Base-by-base conservation (phyloP, 1,140 invertebrate genomes). In the Dufourea novaeangliae region DNA sequence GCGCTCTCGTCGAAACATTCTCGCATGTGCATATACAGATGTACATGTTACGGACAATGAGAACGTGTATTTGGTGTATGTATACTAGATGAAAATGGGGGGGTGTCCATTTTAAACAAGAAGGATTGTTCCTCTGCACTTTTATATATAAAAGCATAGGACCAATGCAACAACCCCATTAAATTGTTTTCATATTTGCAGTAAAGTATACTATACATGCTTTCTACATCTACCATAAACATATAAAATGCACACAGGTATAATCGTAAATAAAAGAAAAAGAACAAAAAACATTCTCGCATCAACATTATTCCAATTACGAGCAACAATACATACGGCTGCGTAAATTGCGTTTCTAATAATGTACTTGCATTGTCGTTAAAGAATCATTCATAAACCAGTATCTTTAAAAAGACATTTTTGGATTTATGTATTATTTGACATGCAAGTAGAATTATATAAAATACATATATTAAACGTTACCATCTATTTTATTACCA, bases 91-190 rank as follows among this genome's bases (percentile, higher is more conserved):
- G 77, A 64, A 37, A 34, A 61, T 68, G 46, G 73, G 59, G 73
- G 59, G 62, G 32, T 84, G 50, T 27, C 46, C 25, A 62, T 70
- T 85, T 68, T 71, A 74, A 50, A 61, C 56, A 69, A 39, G 62
- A 84, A 57, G 70, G 56, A 81, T 78, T 81, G 82, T 74, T 81
- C 32, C 79, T 84, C 52, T 84, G 82, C 83, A 85, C 73, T 84
- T 84, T 85, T 84, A 81, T 84, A 84, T 80, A 63, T 68, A 61
- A 63, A 63, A 85, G 79, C 69, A 75, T 70, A 81, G 79, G 83
- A 67, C 41, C 82, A 74, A 79, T 39, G 61, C 32, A 52, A 56
- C 25, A 77, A 52, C 52, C 71, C 66, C 63, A 69, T 68, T 44
- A 76, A 80, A 62, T 81, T 81, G 75, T 84, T 85, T 85, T 80